phyloP scores from a whole-genome alignment of 2,888 invertebrate species.

The Hirtodrosophila trivittata region DNA sequence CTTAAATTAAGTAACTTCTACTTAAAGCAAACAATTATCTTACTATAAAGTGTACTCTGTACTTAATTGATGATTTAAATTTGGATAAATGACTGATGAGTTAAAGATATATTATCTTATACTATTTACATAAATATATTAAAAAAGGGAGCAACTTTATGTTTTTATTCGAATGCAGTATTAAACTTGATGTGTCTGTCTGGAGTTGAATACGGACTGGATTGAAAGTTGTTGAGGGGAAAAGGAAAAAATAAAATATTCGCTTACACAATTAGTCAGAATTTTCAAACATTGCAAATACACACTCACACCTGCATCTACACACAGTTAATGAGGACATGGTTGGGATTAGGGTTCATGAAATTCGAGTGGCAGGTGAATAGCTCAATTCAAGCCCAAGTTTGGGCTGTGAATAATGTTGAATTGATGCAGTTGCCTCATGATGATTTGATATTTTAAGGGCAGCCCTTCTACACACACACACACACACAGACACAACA shows the following conservation, averaged over 20 bases:
- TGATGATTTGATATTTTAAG: slow-evolving; percentile 41
- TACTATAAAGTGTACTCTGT: too few relatives aligned
- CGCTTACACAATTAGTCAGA: slow-evolving; percentile 40
- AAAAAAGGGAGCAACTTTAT: too few relatives aligned
- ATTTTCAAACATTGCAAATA: slow-evolving; percentile 10
- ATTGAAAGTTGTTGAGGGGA: background rate
- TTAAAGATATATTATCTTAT: too few relatives aligned
- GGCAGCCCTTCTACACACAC: background rate
- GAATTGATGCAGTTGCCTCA: slow-evolving; percentile 23
- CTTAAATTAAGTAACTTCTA: too few relatives aligned
- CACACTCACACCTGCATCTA: slow-evolving; percentile 1
- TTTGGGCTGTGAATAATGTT: slow-evolving; percentile 15
- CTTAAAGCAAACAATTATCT: too few relatives aligned
- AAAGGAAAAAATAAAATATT: slow-evolving; percentile 24
- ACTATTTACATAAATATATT: background rate
- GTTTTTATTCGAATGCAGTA: too few relatives aligned
- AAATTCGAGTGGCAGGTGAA: slow-evolving; percentile 32
- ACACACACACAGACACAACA: background rate
- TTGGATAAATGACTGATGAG: too few relatives aligned
- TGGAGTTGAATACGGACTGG: too few relatives aligned
- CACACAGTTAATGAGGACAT: background rate
- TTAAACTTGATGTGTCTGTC: too few relatives aligned
- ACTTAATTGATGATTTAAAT: too few relatives aligned
- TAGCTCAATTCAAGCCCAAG: slow-evolving; percentile 25
- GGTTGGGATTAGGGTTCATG: slow-evolving; percentile 3